Conservation (phyloP, 1,140 invertebrate genomes). For the Ips nitidus region DNA sequence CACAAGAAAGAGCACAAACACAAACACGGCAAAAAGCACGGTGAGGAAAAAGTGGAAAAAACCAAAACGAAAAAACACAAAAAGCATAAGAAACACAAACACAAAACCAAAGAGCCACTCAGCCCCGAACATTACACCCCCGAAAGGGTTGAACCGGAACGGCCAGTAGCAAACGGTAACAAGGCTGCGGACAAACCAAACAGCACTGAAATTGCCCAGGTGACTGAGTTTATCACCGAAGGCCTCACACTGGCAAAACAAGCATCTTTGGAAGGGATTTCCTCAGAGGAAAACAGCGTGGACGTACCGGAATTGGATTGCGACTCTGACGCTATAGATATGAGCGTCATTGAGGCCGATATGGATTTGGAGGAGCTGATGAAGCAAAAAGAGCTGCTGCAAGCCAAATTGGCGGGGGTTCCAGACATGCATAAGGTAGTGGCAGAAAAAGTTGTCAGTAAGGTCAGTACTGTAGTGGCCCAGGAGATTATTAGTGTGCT, state of each 20-base stretch:
- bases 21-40: constrained; percentile 50
- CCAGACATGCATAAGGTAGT: constrained; percentile 46
- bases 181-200: constrained; percentile 10
- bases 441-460: constrained; percentile 27
- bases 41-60: constrained; percentile 44
- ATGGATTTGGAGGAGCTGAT: constrained; percentile 85
- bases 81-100: constrained; percentile 52
- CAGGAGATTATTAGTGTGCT: constrained; percentile 51
- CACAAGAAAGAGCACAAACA: constrained; percentile 52
- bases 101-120: constrained; percentile 38
- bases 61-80: constrained; percentile 44
- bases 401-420: constrained; percentile 62
- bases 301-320: constrained; percentile 68
- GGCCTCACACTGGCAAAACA: constrained; percentile 38
- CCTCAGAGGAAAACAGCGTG: constrained; percentile 63
- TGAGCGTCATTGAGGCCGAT: constrained; percentile 79
- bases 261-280: constrained; percentile 62
- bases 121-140: constrained; percentile 49
- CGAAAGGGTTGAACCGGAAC: constrained; percentile 38
- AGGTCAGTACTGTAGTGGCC: constrained; percentile 28
- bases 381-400: constrained; percentile 78
- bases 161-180: constrained; percentile 32
- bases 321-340: constrained; percentile 71
- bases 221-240: constrained; percentile 44
- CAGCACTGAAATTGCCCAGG: constrained; percentile 34